Percentiles rank a stretch among this genome's conserved stretches.
phyloP scores from a whole-genome alignment of 2,113 vertebrate genomes.

The Passer domesticus region DNA sequence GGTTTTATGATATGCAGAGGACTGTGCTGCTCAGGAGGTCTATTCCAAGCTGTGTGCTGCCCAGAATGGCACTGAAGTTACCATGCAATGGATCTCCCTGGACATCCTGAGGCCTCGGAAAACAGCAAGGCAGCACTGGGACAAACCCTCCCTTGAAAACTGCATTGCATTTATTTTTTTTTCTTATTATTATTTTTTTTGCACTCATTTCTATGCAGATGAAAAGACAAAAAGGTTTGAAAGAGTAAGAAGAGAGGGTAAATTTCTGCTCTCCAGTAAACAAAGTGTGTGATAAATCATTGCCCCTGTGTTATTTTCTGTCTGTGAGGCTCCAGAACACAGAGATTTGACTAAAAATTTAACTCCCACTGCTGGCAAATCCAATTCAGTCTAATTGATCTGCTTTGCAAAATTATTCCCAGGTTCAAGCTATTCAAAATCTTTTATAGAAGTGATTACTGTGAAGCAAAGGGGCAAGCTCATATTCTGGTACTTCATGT shows the following conservation, averaged over 20 bases:
- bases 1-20: not conserved
- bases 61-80: not conserved
- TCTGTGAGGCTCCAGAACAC: not conserved
- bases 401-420: conserved; percentile 15
- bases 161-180: not conserved
- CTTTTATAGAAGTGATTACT: not conserved
- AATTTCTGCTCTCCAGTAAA: conserved; percentile 8
- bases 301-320: not conserved
- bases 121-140: not conserved
- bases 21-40: not conserved
- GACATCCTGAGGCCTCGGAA: not conserved
- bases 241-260: not conserved
- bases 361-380: conserved; percentile 19
- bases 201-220: not conserved
- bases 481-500: not conserved
- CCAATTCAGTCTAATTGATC: not conserved
- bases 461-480: not conserved
- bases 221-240: not conserved
- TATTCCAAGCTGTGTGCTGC: not conserved
- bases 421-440: not conserved
- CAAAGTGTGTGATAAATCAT: not conserved
- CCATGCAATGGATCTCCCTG: not conserved
- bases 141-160: not conserved
- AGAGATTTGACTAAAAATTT: not conserved
- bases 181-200: not conserved